Base-by-base conservation (phyloP, 2,113 vertebrate species). In the Eptesicus fuscus region DNA sequence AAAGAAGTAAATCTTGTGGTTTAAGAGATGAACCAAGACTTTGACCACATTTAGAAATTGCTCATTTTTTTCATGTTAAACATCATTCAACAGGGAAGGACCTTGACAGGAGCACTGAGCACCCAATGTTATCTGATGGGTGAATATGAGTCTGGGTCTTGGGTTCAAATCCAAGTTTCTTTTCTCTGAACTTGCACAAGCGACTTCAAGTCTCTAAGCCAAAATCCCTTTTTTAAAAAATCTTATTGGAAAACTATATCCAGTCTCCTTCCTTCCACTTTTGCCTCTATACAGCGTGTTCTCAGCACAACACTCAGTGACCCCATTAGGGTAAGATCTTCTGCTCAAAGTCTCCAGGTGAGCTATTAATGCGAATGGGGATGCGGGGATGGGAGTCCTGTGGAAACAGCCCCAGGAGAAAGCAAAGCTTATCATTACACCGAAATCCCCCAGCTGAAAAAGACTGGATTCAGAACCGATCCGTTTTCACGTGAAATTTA, bases 101-200 rank as follows among this genome's bases (percentile, higher is more conserved):
- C n/a, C 14, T 74, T 63, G n/a, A n/a, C 1, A 56, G 51, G 40
- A 77, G 51, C 20, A 5, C 5, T 30, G 40, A 16, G 8, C 18
- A 6, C 35, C 37, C 2, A 13, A 7, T 9, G 9, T 56, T 44
- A 77, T 9, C 16, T 14, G 22, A 23, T 0, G 16, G 3, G 9
- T 42, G 28, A 49, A 37, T 5, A 3, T 35, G 30, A 69, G 37
- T 49, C 10, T 5, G 9, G 30, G n/a, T 28, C 40, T 82, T 56
- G 47, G 59, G n/a, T 80, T 83, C 69, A 65, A 83, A 70, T 93
- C 16, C 28, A 71, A 71, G 53, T 78, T 56, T 76, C 9, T 80
- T 53, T 82, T 47, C 74, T 93, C 70, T 35, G 32, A 53, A 70
- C 20, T 76, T 74, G 28, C n/a, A 44, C 74, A 51, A 20, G 23